phyloP scores from a whole-genome alignment of 2,888 invertebrate species.

The Leucozona laternaria region DNA sequence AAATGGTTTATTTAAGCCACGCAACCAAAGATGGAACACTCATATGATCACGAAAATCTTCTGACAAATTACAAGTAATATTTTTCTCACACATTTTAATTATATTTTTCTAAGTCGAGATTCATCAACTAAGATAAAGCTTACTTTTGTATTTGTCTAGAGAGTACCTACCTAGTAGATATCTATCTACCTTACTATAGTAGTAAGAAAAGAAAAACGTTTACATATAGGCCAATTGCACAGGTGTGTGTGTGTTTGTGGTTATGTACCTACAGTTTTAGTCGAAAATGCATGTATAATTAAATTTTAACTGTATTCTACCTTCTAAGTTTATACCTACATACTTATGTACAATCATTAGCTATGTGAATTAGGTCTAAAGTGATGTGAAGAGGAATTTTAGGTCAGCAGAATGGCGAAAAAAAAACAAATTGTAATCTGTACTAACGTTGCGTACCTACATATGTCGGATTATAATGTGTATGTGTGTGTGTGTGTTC shows the following conservation, averaged over 20 bases:
- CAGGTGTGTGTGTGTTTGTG: slow-evolving; percentile 30
- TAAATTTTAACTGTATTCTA: slow-evolving; percentile 72
- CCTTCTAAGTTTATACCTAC: slow-evolving; percentile 12
- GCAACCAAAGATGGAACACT: slow-evolving; percentile 82
- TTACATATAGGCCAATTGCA: not conserved
- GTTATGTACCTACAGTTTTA: slow-evolving; percentile 11
- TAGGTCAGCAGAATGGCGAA: slow-evolving; percentile 70
- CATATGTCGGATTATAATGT: not conserved
- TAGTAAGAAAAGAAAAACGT: not conserved
- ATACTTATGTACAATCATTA: slow-evolving; percentile 55
- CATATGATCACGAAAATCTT: slow-evolving; percentile 84
- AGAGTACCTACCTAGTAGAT: not conserved
- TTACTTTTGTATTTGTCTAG: slow-evolving; percentile 50
- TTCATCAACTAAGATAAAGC: slow-evolving; percentile 62
- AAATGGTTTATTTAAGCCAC: slow-evolving; percentile 68
- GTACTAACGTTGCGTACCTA: slow-evolving; percentile 15
- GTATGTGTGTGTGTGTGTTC: not conserved
- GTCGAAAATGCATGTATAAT: slow-evolving; percentile 66
- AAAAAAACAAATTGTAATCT: slow-evolving; percentile 45
- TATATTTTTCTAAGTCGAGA: slow-evolving; percentile 66
- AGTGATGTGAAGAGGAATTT: slow-evolving; percentile 68
- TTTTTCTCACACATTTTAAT: slow-evolving; percentile 76
- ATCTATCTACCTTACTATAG: not conserved
- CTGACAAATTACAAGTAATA: slow-evolving; percentile 84
- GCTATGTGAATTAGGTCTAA: slow-evolving; percentile 74